phyloP scores from a whole-genome alignment of 2,888 invertebrate species.

The Drosophila tanythrix region DNA sequence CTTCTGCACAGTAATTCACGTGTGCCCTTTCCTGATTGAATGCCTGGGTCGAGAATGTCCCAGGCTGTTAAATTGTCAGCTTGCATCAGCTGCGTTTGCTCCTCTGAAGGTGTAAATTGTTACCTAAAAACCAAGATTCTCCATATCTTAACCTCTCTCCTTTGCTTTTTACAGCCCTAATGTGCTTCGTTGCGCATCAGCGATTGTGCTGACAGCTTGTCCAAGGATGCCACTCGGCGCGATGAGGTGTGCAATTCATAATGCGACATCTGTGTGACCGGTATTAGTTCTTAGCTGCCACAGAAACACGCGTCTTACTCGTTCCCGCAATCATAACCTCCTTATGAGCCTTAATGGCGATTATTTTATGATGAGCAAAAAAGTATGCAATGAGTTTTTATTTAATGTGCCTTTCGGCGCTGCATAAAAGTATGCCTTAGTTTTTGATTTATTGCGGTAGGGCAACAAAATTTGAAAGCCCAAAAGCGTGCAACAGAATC shows the following conservation, averaged over 20 bases:
- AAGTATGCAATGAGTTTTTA: background rate
- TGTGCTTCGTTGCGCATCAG: constrained; percentile 95
- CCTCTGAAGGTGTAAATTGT: constrained; percentile 91
- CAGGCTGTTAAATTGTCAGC: constrained; percentile 94
- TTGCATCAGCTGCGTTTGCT: constrained; percentile 95
- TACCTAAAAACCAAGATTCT: background rate
- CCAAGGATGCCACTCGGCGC: constrained; percentile 91
- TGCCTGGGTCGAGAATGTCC: constrained; percentile 93
- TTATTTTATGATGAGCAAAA: too few species aligned
- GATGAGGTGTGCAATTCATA: constrained; percentile 96
- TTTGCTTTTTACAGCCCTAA: constrained; percentile 88
- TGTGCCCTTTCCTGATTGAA: constrained; percentile 93
- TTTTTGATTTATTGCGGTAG: too few species aligned
- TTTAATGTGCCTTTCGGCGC: fast-evolving
- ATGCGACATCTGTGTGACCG: constrained; percentile 90
- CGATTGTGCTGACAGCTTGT: constrained; percentile 93
- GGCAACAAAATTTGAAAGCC: background rate
- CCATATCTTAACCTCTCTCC: background rate
- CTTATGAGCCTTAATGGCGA: background rate
- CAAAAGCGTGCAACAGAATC: background rate
- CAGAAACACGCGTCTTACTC: constrained; percentile 81
- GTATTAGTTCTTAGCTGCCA: constrained; percentile 81
- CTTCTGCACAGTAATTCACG: constrained; percentile 90
- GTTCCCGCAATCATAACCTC: constrained; percentile 84
- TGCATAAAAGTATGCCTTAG: background rate